Evolutionary conservation across 1,140 invertebrate genomes (phyloP), one percentile per base, ranked within the genome.

Genomic region (Galleria mellonella): DNA sequence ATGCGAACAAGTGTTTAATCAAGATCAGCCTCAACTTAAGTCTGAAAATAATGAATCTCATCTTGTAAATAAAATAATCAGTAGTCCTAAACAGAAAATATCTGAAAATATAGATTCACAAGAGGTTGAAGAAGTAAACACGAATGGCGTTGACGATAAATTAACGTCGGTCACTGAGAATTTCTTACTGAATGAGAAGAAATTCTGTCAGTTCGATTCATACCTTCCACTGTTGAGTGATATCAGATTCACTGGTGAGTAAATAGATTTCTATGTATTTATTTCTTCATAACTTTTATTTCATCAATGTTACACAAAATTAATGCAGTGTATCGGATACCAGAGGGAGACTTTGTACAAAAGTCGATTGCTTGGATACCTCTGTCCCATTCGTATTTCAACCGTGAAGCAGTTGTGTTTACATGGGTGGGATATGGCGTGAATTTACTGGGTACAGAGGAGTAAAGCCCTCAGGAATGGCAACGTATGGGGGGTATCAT

Each of bases 161-260:
- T 36, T 77, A 35, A 47, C 67, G 2, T 54, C 63, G 2, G 72
- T 72, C 0, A 83, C 82, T 4, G 64, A 82, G 42, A 60, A 81
- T 58, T 85, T 85, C 67, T 69, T 85, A 54, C 61, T 75, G 46
- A 82, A 82, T 40, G 82, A 85, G 39, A 82, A 85, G 62, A 79
- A 82, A 11, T 85, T 69, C 39, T 83, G 75, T 35, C 58, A 72
- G 23, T 45, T 78, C 0, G 67, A 83, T 48, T 49, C 65, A 29
- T 85, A 68, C 55, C 60, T 78, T 36, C 83, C 72, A 4, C 50
- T 83, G 11, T 56, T 87, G 8, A 81, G 75, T 57, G 81, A 86
- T 49, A 87, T 87, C 13, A 70, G 83, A 56, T 87, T 87, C 48
- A 84, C 86, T 39, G 86, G 86, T 87, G 29, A 76, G 66, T 70